Evolutionary conservation across 2,113 vertebrate genomes (phyloP), one percentile per base, ranked within the genome.

Genomic region (Madoqua kirkii): DNA sequence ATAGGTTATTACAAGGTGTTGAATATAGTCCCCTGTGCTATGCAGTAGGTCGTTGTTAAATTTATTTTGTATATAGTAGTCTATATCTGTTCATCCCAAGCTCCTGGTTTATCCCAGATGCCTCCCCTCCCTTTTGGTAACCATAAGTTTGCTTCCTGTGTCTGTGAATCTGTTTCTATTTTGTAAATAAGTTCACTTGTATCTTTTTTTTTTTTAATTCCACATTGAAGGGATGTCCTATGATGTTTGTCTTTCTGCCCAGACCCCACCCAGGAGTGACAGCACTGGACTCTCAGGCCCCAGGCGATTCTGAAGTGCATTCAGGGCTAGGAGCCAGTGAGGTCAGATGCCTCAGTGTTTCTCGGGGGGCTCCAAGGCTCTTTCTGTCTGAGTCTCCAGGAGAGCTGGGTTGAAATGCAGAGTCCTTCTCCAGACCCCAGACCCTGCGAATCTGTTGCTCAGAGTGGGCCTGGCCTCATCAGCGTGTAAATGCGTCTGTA

Each of bases 401-500:
- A 89, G 1, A 40, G 48, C 13, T 93, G 71, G 6, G 33, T 85
- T 95, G 43, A 86, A 48, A 55, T 19, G 1, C 50, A 88, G 33
- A 36, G 48, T 84, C 40, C 52, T 76, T 36, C 23, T 74, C 13
- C 7, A 1, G 31, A 57, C 14, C 9, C 55, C 36, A 27, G 76
- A 78, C 31, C 33, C 83, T 52, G 71, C 9, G 21, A 94, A 12
- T 82, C 59, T 23, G 2, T 60, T 31, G 54, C 76, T 86, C 1
- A 4, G 14, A 43, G 45, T 43, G 21, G 71, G 71, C 16, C 7
- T 25, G 29, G 14, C 23, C n/a, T 31, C 74, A 29, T 36, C 48
- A 71, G 5, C 0, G 16, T 1, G 2, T 23, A 33, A 45, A 36
- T 21, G 2, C 6, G 2, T 9, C 23, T 57, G 84, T 43, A 14